These are phyloP conservation scores for Aethina tumida DNA, from an alignment of 1,140 invertebrate genomes.

Conservation along the genomic window DNA sequence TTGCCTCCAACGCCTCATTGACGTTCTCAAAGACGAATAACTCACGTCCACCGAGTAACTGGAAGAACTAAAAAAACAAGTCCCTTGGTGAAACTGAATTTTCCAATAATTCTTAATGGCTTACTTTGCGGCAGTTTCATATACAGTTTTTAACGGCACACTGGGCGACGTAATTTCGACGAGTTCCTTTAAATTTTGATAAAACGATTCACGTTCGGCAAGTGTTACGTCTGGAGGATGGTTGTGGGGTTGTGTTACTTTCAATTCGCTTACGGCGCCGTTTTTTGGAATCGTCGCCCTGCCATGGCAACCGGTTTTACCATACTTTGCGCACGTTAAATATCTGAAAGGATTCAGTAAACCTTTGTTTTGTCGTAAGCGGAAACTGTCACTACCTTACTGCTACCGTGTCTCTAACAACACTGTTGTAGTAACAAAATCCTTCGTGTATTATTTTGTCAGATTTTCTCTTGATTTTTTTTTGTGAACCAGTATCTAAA, in stretches of 20 bases:
- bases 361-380: not conserved
- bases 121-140: no score
- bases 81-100: no score
- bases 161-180: not conserved
- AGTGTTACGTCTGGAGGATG: constrained; percentile 15
- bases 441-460: constrained; percentile 8
- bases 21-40: no score
- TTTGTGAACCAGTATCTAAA: not conserved
- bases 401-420: constrained; percentile 4
- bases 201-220: constrained; percentile 3
- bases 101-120: no score
- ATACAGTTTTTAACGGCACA: not conserved
- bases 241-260: constrained; percentile 15
- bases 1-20: no score
- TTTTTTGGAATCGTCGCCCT: constrained; percentile 12
- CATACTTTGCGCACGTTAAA: constrained; percentile 13
- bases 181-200: constrained; percentile 4
- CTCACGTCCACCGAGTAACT: no score
- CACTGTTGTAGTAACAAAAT: constrained; percentile 10
- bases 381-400: constrained; percentile 6
- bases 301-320: constrained; percentile 9
- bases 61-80: no score
- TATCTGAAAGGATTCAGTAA: constrained; percentile 19
- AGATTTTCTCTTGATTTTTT: constrained; percentile 2
- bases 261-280: constrained; percentile 8